Base-by-base conservation (phyloP, 2,888 invertebrate genomes). In the Diarsia brunnea region DNA sequence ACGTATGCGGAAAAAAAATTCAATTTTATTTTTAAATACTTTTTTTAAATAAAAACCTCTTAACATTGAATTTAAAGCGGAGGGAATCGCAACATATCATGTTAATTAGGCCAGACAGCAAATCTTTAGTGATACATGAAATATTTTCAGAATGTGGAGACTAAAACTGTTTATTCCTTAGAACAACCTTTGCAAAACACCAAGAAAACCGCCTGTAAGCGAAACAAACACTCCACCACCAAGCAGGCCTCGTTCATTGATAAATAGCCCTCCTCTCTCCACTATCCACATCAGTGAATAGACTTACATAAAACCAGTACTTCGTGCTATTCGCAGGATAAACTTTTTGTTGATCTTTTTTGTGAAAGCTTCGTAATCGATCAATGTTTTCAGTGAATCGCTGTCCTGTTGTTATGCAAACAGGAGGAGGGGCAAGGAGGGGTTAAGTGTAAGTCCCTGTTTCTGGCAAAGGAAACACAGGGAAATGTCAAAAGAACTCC, bases 321-420 rank as follows among this genome's bases (percentile, higher is more conserved):
- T 65, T 73, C 63, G 63, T 73, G 78, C 60, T 75, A 67, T 73
- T 79, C 68, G 47, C 63, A 68, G 69, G 70, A 78, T 75, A 78
- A 79, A 87, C 73, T 83, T 87, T 84, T 84, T 79, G 75, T 79
- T 70, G 73, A 76, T 84, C 69, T 76, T 82, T 81, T 86, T 86
- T 73, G 77, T 82, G 77, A 84, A 81, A 82, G 81, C 81, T 75
- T 71, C 73, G 82, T 89, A 86, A 89, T 89, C 85, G 82, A 89
- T 89, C 89, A 89, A 87, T 86, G 83, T 83, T 84, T 81, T 83
- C 80, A 83, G 73, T 83, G 82, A 81, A 87, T 85, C 78, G 76
- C 78, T 83, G 79, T 81, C 69, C 67, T 81, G 79, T 84, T 84
- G 75, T 64, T 78, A 66, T 69, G 73, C 58, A 73, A 55, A 63